A percentile compares a stretch with the other conserved stretches of the same genome.
Conservation (phyloP, 2,113 vertebrate genomes). For the Erythrolamprus reginae region DNA sequence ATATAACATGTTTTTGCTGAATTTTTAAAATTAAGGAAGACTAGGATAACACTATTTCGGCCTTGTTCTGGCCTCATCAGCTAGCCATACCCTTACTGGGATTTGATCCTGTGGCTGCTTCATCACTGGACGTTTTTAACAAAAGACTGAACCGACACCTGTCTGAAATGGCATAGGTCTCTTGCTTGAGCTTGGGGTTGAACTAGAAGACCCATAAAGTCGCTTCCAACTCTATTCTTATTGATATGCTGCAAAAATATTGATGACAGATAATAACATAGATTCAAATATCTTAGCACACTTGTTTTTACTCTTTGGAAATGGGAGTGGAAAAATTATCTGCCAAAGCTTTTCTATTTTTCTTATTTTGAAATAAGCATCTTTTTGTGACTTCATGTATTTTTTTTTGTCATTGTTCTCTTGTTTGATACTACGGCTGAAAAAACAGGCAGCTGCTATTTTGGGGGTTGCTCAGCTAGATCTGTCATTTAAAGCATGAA, state of each 20-base stretch:
- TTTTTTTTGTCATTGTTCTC: not conserved
- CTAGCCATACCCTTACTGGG: too few species aligned
- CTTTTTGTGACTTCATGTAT: not conserved
- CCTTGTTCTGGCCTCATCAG: too few species aligned
- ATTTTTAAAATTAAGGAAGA: too few species aligned
- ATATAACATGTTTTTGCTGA: too few species aligned
- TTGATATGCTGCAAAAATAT: not conserved
- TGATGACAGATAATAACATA: not conserved
- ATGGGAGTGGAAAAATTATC: not conserved
- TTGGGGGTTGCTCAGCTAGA: not conserved
- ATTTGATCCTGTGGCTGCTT: too few species aligned
- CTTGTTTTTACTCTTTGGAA: not conserved
- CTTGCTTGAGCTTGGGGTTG: too few species aligned
- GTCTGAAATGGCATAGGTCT: too few species aligned
- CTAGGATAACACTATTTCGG: too few species aligned
- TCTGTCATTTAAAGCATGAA: conserved; percentile 9
- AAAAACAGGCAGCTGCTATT: not conserved
- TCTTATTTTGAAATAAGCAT: not conserved
- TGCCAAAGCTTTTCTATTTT: not conserved
- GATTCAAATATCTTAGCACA: not conserved
- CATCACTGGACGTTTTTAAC: too few species aligned
- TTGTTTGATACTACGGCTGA: not conserved
- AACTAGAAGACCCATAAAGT: too few species aligned
- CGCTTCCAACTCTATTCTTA: not conserved
- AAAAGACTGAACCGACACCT: too few species aligned